Base-by-base conservation (phyloP, 2,888 invertebrate genomes). In the Erynnis tages region DNA sequence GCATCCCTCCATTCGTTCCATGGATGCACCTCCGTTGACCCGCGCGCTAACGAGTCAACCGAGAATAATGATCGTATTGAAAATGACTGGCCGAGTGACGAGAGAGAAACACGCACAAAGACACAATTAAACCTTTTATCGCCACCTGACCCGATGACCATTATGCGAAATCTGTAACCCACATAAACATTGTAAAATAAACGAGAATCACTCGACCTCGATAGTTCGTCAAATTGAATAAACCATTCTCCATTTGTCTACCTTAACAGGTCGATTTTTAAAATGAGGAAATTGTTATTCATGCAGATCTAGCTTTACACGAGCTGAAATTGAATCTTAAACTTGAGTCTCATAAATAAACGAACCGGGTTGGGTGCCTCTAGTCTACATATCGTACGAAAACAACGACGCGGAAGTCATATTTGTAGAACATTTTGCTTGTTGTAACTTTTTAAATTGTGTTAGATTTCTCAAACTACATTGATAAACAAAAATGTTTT, bases 291-390 rank as follows among this genome's bases (percentile, higher is more conserved):
- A 82, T 85, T 84, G 74, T 82, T 81, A 81, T 88, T 82, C 81
- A 87, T 83, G 79, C 77, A 81, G 81, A 86, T 83, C 63, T 73
- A 75, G 75, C 73, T 83, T 77, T 83, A 86, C 86, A 85, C 84
- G 84, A 76, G 83, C 77, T 67, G 76, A 81, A 85, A 82, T 79
- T 77, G 82, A 85, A 86, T 87, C 73, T 72, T 82, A 79, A 86
- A 74, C 75, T 73, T 64, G 73, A 65, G 57, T 67, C 79, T 82
- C 80, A 86, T 87, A 83, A 83, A 87, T 85, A 87, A 80, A 72
- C 69, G 67, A 74, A 61, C 60, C 59, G 66, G 65, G 67, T 61
- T 59, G 67, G 64, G 68, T 56, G 60, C 59, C 62, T 62, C 56
- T 61, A 53, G 53, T 56, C 56, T 56, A 57, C 60, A 57, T 63